Conservation (phyloP, 2,888 invertebrate genomes). For the Syrista parreyssii region DNA sequence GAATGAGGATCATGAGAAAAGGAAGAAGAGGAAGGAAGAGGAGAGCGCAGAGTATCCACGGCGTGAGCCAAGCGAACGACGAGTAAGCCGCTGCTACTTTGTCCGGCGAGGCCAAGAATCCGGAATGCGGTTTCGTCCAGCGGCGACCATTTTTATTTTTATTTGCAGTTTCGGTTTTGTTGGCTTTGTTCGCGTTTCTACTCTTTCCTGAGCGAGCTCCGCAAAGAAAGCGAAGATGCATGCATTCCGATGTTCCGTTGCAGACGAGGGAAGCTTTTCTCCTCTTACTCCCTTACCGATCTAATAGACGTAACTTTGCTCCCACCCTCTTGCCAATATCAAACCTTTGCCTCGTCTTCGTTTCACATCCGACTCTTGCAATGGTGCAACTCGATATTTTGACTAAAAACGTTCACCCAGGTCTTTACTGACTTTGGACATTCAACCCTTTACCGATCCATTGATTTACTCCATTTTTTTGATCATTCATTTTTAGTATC, state of each 20-base stretch:
- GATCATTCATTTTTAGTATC: background rate
- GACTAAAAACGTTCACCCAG: background rate
- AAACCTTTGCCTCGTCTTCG: background rate
- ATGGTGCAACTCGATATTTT: background rate
- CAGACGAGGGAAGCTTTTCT: conserved; percentile 19
- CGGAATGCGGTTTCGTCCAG: conserved; percentile 49
- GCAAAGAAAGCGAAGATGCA: conserved; percentile 45
- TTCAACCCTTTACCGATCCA: background rate
- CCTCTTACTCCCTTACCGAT: conserved; percentile 16
- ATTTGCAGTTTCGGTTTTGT: conserved; percentile 29
- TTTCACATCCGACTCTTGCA: background rate
- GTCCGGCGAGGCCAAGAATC: conserved; percentile 44
- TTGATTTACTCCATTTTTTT: background rate
- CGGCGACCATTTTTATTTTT: conserved; percentile 46
- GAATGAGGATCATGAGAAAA: background rate
- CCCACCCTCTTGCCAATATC: background rate
- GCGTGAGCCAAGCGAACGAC: conserved; percentile 8
- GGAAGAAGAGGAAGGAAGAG: background rate
- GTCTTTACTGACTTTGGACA: background rate
- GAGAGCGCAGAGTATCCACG: background rate
- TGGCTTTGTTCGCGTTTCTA: conserved; percentile 31
- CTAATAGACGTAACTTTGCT: conserved; percentile 7
- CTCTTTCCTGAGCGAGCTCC: conserved; percentile 33
- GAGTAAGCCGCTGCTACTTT: conserved; percentile 33
- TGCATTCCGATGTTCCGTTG: conserved; percentile 45